These are phyloP conservation scores for Pseudobourletiella spinata DNA, from an alignment of 1,140 invertebrate species.

Conservation along the genomic window DNA sequence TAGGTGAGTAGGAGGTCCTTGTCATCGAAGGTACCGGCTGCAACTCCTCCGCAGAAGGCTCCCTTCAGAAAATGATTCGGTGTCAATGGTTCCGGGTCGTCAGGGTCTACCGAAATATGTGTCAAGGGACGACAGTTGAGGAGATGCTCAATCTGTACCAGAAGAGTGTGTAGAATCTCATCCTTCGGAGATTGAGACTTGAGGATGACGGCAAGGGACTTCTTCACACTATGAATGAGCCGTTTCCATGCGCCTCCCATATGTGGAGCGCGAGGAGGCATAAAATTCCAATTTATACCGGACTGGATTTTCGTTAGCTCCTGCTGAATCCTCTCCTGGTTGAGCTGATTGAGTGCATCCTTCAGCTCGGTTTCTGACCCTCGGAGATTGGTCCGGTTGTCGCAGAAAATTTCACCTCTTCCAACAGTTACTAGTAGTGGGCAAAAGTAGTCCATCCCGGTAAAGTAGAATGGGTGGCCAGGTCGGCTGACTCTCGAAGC, in stretches of 20 bases:
- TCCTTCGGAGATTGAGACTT: not conserved
- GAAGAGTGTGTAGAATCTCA: conserved; percentile 3
- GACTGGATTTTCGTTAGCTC: not conserved
- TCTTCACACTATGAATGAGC: conserved; percentile 38
- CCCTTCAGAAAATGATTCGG: conserved; percentile 28
- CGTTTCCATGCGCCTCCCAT: conserved; percentile 39
- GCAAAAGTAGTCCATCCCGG: conserved; percentile 37
- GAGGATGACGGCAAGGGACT: conserved; percentile 14
- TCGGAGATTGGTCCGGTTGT: conserved; percentile 8
- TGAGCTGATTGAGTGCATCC: not conserved
- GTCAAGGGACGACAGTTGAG: conserved; percentile 37
- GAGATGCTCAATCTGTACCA: conserved; percentile 35
- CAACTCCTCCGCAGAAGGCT: not conserved
- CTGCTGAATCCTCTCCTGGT: not conserved
- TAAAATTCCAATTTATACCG: conserved; percentile 37
- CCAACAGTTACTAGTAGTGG: conserved; percentile 30
- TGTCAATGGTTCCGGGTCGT: conserved; percentile 37
- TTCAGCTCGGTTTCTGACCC: not conserved
- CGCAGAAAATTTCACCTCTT: not conserved
- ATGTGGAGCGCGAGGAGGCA: conserved; percentile 38
- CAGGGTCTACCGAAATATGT: conserved; percentile 33
- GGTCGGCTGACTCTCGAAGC: conserved; percentile 8
- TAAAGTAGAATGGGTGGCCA: conserved; percentile 33
- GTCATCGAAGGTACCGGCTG: not conserved
- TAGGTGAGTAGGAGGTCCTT: not conserved